Conservation (phyloP, 1,140 invertebrate species). For the Temnothorax curvispinosus region DNA sequence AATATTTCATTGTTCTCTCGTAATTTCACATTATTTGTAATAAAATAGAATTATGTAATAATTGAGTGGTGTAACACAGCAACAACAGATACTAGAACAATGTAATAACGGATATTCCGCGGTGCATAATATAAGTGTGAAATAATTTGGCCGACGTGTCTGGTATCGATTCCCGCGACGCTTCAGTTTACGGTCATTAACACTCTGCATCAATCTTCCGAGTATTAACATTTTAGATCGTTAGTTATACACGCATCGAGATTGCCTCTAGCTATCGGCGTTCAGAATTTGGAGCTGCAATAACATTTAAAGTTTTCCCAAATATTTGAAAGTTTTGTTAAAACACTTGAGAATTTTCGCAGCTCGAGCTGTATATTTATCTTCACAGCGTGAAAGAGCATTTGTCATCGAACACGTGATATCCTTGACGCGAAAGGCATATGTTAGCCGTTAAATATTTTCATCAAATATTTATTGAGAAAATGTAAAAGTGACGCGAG, state of each 20-base stretch:
- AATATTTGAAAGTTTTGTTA: background rate
- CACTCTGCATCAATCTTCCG: background rate
- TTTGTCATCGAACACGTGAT: background rate
- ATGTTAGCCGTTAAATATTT: background rate
- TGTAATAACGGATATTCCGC: background rate
- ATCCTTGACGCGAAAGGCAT: background rate
- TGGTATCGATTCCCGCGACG: background rate
- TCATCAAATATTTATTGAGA: background rate
- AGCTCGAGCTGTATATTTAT: background rate
- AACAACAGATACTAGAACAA: background rate
- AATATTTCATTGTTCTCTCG: background rate
- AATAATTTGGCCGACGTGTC: background rate
- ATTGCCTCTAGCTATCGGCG: background rate
- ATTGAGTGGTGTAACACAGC: background rate
- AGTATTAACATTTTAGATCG: background rate
- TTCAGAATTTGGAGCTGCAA: background rate
- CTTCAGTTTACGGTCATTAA: background rate
- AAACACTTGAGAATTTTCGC: background rate
- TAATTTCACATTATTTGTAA: background rate
- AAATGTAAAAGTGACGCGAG: background rate
- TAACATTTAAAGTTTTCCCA: background rate
- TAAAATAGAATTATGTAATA: slow-evolving; percentile 1
- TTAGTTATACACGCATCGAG: background rate
- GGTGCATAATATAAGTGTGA: background rate
- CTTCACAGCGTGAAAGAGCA: background rate